Evolutionary conservation across 2,797 vertebrate species (phyloP).

Genomic region (Characodon lateralis): DNA sequence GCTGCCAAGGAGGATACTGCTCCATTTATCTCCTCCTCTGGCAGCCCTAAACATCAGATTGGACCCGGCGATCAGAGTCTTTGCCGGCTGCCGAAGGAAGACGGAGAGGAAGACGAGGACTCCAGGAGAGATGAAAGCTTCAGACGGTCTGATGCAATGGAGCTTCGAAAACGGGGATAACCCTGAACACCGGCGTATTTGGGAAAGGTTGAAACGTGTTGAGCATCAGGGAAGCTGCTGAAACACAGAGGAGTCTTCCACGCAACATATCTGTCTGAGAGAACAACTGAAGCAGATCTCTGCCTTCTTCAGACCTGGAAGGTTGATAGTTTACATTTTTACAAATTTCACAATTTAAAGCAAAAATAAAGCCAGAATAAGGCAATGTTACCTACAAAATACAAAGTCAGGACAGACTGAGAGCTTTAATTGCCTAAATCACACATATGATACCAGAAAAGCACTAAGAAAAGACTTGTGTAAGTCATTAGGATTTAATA

Average conservation of each 20-base stretch:
- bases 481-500: no score
- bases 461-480: no score
- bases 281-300: background rate
- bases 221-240: background rate
- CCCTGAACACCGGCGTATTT: background rate
- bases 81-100: conserved; percentile 12
- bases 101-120: conserved; percentile 18
- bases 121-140: conserved; percentile 10
- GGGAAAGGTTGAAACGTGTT: background rate
- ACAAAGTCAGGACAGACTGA: background rate
- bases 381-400: no score
- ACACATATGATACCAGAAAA: no score
- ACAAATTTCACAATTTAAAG: background rate
- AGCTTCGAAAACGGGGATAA: background rate
- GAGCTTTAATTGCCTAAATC: no score
- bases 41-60: conserved; percentile 39
- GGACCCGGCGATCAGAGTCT: conserved; percentile 24
- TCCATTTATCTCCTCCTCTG: conserved; percentile 60
- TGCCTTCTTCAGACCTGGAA: background rate
- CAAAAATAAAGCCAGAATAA: background rate
- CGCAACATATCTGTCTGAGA: background rate
- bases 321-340: background rate
- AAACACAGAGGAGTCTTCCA: background rate
- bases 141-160: conserved; percentile 1
- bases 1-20: conserved; percentile 44